Evolutionary conservation across 2,888 invertebrate genomes (phyloP).

Genomic region (Napeogenes sylphis): DNA sequence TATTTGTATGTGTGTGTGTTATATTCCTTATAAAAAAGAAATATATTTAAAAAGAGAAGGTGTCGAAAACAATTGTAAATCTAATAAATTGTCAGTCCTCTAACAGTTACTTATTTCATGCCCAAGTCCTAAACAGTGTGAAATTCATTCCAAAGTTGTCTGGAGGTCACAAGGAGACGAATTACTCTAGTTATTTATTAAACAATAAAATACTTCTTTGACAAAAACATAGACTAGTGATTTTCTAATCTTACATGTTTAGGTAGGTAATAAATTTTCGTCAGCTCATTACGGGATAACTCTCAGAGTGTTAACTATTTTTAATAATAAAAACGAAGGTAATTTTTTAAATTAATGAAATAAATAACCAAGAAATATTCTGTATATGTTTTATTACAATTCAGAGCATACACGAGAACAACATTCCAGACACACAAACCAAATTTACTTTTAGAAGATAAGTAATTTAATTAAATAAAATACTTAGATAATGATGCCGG

Average conservation of each 20-base stretch:
- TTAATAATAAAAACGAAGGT: too few species aligned
- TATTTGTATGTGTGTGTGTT: too few species aligned
- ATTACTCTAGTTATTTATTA: slow-evolving; percentile 59
- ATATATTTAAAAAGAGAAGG: neutral
- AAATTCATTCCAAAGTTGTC: slow-evolving; percentile 50
- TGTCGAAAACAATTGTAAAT: neutral
- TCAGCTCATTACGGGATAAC: too few species aligned
- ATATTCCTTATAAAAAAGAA: too few species aligned
- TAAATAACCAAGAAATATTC: too few species aligned
- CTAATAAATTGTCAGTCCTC: neutral
- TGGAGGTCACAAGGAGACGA: slow-evolving; percentile 57
- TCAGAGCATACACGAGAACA: neutral
- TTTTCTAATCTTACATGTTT: too few species aligned
- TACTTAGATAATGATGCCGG: slow-evolving; percentile 19
- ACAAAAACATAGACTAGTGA: too few species aligned
- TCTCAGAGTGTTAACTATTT: too few species aligned
- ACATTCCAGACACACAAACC: slow-evolving; percentile 19
- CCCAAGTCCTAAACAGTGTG: slow-evolving; percentile 21
- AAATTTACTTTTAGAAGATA: slow-evolving; percentile 28
- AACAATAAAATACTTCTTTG: slow-evolving; percentile 23
- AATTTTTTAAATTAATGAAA: too few species aligned
- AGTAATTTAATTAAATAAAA: slow-evolving; percentile 30
- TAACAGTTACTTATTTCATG: slow-evolving; percentile 11
- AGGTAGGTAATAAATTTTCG: too few species aligned
- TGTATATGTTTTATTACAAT: neutral